These are phyloP conservation scores for Myoxocephalus aenaeus DNA, from an alignment of 2,797 vertebrate genomes.

Conservation along the genomic window DNA sequence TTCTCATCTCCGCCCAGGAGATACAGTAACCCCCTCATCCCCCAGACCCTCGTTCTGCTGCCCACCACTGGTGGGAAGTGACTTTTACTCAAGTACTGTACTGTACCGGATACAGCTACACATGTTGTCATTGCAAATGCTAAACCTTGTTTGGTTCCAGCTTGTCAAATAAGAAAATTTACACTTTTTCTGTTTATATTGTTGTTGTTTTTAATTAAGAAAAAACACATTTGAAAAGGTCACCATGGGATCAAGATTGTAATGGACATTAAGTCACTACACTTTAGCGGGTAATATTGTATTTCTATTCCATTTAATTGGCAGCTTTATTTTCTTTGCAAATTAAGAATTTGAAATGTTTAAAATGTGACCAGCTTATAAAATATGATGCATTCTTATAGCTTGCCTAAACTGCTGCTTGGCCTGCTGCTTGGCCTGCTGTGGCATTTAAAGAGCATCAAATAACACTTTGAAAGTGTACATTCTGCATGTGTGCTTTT, in stretches of 20 bases:
- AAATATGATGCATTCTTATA: not conserved
- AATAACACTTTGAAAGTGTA: not conserved
- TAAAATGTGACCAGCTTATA: not conserved
- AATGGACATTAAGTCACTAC: not conserved
- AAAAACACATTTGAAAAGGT: not conserved
- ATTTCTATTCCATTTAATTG: not conserved
- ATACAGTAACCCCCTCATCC: conserved; percentile 37
- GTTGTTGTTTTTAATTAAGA: not conserved
- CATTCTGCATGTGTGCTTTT: not conserved
- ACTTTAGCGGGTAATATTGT: not conserved
- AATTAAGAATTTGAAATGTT: not conserved
- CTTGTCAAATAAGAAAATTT: not conserved
- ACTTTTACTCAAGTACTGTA: not conserved
- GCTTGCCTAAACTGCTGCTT: not conserved
- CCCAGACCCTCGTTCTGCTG: not conserved
- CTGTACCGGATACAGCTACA: not conserved
- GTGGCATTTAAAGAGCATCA: not conserved
- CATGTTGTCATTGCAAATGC: not conserved
- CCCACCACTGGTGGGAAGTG: not conserved
- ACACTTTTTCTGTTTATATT: not conserved
- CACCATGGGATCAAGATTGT: not conserved
- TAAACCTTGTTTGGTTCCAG: not conserved
- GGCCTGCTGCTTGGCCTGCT: not conserved
- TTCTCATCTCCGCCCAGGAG: conserved; percentile 71
- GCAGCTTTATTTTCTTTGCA: not conserved